phyloP scores from a whole-genome alignment of 2,113 vertebrate species.

The Elephas maximus region DNA sequence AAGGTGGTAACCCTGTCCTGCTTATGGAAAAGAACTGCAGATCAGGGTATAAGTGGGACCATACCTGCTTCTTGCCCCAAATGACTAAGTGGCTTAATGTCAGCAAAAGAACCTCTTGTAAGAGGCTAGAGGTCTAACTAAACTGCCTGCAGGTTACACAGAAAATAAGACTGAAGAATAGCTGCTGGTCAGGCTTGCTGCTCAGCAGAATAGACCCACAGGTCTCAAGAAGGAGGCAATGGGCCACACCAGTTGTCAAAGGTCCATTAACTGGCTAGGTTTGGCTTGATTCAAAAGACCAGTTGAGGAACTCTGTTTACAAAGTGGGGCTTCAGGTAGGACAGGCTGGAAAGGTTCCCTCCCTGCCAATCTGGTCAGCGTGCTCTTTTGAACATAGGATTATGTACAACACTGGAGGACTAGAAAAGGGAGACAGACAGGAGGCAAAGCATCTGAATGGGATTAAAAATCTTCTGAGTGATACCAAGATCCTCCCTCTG shows the following conservation, averaged over 20 bases:
- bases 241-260: not conserved
- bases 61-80: not conserved
- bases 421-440: not conserved
- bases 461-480: not conserved
- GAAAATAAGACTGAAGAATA: not conserved
- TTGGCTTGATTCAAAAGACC: conserved; percentile 22
- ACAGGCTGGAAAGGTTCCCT: not conserved
- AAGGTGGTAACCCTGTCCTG: not conserved
- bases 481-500: not conserved
- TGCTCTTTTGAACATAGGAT: not conserved
- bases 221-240: not conserved
- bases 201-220: not conserved
- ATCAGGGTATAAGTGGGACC: not conserved
- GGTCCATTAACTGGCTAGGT: not conserved
- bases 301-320: not conserved
- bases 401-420: not conserved
- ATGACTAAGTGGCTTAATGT: not conserved
- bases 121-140: not conserved
- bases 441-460: not conserved
- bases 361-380: not conserved
- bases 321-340: not conserved
- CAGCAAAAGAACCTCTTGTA: not conserved
- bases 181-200: not conserved
- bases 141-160: not conserved
- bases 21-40: not conserved